These are phyloP conservation scores for Ovis aries DNA, from an alignment of 2,113 vertebrate species.

Conservation along the genomic window DNA sequence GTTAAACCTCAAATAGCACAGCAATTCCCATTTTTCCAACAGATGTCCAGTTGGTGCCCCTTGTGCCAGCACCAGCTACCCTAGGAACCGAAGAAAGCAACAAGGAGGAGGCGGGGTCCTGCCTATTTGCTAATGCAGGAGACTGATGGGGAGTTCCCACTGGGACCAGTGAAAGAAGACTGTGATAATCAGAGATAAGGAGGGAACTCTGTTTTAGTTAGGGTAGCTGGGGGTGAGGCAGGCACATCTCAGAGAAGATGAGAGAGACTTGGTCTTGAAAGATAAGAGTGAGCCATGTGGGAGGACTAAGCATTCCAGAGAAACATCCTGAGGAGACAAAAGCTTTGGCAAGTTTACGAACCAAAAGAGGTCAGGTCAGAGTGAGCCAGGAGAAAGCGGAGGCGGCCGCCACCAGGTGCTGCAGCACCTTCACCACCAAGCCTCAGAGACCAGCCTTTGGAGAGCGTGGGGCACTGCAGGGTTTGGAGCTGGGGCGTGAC, in stretches of 20 bases:
- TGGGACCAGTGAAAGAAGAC: not conserved
- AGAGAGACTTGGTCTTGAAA: not conserved
- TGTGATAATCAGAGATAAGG: not conserved
- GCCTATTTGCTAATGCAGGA: not conserved
- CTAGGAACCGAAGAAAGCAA: not conserved
- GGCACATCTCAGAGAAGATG: not conserved
- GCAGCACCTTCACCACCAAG: too few relatives aligned
- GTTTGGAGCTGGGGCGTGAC: not conserved
- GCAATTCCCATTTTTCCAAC: not conserved
- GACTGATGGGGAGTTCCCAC: too few relatives aligned
- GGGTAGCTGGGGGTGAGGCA: too few relatives aligned
- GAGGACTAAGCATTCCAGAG: not conserved
- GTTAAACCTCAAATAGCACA: not conserved
- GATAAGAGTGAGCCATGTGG: not conserved
- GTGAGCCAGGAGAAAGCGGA: not conserved
- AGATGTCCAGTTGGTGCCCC: not conserved
- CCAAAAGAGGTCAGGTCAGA: not conserved
- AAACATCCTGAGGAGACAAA: not conserved
- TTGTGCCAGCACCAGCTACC: not conserved
- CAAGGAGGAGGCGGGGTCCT: not conserved
- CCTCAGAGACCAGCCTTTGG: not conserved
- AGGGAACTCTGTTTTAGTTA: not conserved
- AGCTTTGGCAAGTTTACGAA: not conserved
- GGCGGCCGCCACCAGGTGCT: rapidly evolving
- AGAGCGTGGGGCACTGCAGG: not conserved